Conservation (phyloP, 2,888 invertebrate genomes). For the Apoda limacodes region DNA sequence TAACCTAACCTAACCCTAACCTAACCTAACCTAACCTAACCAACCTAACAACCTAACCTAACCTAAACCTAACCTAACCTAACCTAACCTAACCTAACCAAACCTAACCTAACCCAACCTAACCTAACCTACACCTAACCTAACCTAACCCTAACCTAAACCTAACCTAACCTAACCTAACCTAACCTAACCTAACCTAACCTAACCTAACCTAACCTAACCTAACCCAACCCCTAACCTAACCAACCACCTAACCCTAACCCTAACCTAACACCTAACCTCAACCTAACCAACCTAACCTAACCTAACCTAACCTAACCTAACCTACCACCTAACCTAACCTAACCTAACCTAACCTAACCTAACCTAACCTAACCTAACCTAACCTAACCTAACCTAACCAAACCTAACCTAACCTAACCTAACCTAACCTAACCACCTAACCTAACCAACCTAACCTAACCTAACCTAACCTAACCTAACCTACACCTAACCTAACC, state of each 20-base stretch:
- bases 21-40: neutral
- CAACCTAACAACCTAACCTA: neutral
- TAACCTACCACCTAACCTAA: too few species aligned
- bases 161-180: conserved; percentile 2
- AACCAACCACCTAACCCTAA: too few species aligned
- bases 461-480: conserved; percentile 14
- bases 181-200: too few species aligned
- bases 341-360: neutral
- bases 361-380: conserved; percentile 1
- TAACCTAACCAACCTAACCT: conserved; percentile 12
- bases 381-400: conserved; percentile 12
- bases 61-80: neutral
- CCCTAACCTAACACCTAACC: conserved; percentile 4
- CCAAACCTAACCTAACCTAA: conserved; percentile 13
- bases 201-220: conserved; percentile 1
- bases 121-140: conserved; percentile 4
- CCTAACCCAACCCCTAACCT: conserved; percentile 2
- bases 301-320: conserved; percentile 4
- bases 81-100: neutral
- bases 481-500: conserved; percentile 14
- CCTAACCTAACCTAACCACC: conserved; percentile 7
- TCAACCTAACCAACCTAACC: conserved; percentile 4
- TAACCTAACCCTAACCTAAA: too few species aligned
- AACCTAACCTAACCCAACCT: conserved; percentile 4
- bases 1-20: conserved; percentile 17